phyloP scores from a whole-genome alignment of 2,797 vertebrate genomes.

The Adrianichthys oophorus region DNA sequence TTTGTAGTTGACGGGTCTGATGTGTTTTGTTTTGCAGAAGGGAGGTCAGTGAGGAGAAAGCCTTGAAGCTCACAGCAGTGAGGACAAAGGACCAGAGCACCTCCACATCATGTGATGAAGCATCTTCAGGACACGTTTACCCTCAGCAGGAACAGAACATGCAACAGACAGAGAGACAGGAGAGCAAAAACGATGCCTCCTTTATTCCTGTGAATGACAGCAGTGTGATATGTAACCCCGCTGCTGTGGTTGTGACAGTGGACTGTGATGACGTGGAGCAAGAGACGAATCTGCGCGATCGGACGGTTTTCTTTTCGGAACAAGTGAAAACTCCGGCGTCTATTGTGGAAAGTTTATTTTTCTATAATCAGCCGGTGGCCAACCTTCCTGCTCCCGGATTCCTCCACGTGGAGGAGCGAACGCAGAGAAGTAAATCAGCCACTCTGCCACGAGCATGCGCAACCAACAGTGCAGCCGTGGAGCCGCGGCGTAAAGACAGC shows the following conservation, averaged over 20 bases:
- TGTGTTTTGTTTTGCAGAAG: slow-evolving; percentile 60
- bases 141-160: slow-evolving; percentile 63
- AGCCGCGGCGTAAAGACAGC: slow-evolving; percentile 69
- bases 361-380: slow-evolving; percentile 86
- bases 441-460: slow-evolving; percentile 81
- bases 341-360: slow-evolving; percentile 73
- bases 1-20: too few relatives aligned
- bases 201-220: slow-evolving; percentile 59
- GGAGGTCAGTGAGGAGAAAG: slow-evolving; percentile 55
- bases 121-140: slow-evolving; percentile 58
- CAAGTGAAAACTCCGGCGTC: slow-evolving; percentile 66
- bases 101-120: slow-evolving; percentile 79
- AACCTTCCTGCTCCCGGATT: slow-evolving; percentile 83
- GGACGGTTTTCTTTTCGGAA: slow-evolving; percentile 54
- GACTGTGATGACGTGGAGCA: slow-evolving; percentile 32
- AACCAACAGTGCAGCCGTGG: slow-evolving; percentile 67
- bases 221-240: slow-evolving; percentile 72
- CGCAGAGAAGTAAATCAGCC: slow-evolving; percentile 75
- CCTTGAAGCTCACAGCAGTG: slow-evolving; percentile 62
- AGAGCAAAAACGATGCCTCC: slow-evolving; percentile 57
- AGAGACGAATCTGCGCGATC: slow-evolving; percentile 35
- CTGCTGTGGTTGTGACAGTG: slow-evolving; percentile 60
- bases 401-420: slow-evolving; percentile 80
- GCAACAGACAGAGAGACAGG: slow-evolving; percentile 22
- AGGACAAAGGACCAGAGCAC: slow-evolving; percentile 86